Evolutionary conservation across 2,797 vertebrate species (phyloP).

Genomic region (Argya squamiceps): DNA sequence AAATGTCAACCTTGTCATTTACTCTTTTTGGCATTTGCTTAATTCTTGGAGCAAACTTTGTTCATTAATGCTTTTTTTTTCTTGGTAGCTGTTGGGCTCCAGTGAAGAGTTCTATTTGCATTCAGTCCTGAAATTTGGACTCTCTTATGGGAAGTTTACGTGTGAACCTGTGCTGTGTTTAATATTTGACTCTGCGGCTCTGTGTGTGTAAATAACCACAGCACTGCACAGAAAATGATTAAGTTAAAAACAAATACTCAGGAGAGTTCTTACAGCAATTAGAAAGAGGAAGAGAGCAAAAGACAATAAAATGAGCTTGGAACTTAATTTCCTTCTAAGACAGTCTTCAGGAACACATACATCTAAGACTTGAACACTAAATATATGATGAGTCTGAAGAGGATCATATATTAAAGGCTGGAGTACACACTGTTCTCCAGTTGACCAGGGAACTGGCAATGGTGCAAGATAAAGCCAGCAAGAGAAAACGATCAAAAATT

Average conservation of each 20-base stretch:
- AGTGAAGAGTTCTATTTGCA: background rate
- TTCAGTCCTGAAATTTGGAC: background rate
- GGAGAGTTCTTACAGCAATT: background rate
- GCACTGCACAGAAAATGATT: background rate
- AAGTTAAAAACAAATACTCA: background rate
- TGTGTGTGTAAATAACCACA: background rate
- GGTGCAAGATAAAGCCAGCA: background rate
- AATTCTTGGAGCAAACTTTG: background rate
- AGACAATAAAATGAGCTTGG: background rate
- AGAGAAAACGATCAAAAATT: background rate
- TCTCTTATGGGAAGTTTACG: background rate
- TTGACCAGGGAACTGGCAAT: background rate
- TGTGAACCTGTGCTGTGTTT: background rate
- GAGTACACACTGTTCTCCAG: background rate
- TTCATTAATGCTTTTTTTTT: background rate
- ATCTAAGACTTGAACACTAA: background rate
- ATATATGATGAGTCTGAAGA: background rate
- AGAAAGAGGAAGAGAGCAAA: background rate
- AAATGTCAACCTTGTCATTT: conserved; percentile 52
- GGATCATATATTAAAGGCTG: background rate
- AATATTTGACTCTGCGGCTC: background rate
- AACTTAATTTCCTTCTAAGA: background rate
- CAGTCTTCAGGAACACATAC: background rate
- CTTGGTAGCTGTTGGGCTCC: background rate
- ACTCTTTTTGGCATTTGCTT: conserved; percentile 30